phyloP scores from a whole-genome alignment of 2,113 vertebrate species.

The Machaerirhynchus nigripectus region DNA sequence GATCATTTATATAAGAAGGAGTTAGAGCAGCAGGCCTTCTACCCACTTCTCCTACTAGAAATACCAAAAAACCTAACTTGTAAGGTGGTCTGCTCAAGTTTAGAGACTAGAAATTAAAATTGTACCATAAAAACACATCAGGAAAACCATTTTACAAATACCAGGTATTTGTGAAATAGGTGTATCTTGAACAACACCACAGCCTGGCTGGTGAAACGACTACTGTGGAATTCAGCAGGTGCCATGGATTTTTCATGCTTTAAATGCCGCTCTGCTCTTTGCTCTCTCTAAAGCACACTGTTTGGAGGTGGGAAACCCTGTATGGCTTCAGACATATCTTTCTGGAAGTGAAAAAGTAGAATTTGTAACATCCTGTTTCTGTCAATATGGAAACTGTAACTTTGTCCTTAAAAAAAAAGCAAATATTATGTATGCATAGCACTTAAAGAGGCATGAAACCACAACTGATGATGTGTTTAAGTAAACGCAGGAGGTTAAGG shows the following conservation, averaged over 20 bases:
- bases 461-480: constrained; percentile 25
- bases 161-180: background rate
- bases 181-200: background rate
- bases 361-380: background rate
- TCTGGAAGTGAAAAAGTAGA: background rate
- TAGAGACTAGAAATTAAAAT: background rate
- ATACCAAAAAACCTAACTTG: background rate
- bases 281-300: background rate
- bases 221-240: constrained; percentile 7
- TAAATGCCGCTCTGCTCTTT: background rate
- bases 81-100: background rate
- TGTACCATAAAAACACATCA: background rate
- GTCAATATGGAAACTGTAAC: background rate
- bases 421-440: background rate
- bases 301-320: background rate
- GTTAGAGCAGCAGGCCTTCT: background rate
- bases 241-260: background rate
- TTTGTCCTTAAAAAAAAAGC: background rate
- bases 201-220: background rate
- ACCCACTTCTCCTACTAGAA: background rate
- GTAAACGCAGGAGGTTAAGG: constrained; percentile 47
- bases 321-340: background rate
- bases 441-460: background rate
- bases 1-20: background rate
- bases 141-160: background rate